Conservation (phyloP, 1,140 invertebrate species). For the Armadillidium nasatum region DNA sequence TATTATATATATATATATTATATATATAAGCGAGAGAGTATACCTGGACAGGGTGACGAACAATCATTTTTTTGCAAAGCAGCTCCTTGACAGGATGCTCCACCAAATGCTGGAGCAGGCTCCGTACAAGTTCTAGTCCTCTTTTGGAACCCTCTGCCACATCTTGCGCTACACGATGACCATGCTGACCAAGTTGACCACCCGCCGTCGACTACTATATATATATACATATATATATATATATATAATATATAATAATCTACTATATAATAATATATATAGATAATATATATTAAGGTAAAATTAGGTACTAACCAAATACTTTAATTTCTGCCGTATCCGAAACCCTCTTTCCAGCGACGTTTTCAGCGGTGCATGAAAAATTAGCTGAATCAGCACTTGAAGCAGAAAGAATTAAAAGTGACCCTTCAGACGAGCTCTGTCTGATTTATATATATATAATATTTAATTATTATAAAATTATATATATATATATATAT, state of each 20-base stretch:
- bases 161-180: slow-evolving; percentile 56
- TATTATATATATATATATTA: neutral
- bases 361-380: slow-evolving; percentile 91
- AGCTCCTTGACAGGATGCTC: slow-evolving; percentile 64
- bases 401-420: slow-evolving; percentile 81
- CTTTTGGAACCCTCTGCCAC: slow-evolving; percentile 53
- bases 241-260: slow-evolving; percentile 14
- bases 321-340: slow-evolving; percentile 83
- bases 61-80: slow-evolving; percentile 60
- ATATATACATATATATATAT: neutral
- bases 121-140: slow-evolving; percentile 50
- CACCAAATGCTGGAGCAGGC: slow-evolving; percentile 53
- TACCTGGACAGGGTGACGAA: slow-evolving; percentile 41
- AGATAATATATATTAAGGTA: neutral
- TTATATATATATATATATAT: neutral
- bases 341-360: slow-evolving; percentile 77
- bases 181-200: slow-evolving; percentile 71
- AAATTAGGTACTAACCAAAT: slow-evolving; percentile 71
- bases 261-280: neutral
- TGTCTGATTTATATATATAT: neutral
- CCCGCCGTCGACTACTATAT: slow-evolving; percentile 58
- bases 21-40: neutral
- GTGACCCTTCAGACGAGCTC: slow-evolving; percentile 73
- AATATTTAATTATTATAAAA: neutral
- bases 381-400: slow-evolving; percentile 88